Conservation (phyloP, 2,797 vertebrate species). For the Uromys caudimaculatus region DNA sequence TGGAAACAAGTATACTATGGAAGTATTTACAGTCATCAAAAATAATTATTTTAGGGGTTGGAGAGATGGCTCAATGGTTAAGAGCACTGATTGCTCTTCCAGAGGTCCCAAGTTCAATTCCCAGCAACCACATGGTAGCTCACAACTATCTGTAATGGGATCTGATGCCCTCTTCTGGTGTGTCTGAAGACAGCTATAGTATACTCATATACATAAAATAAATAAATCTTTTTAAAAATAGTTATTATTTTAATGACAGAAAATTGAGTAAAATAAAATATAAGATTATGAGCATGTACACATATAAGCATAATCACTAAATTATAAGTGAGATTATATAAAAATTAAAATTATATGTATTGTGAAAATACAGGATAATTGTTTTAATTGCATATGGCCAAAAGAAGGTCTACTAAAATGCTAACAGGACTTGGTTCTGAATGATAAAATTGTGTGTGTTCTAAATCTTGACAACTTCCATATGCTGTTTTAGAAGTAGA, state of each 20-base stretch:
- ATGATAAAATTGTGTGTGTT: constrained; percentile 17
- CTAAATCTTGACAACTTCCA: background rate
- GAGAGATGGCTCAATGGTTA: no score
- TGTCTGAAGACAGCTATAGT: no score
- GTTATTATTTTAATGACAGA: background rate
- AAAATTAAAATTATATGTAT: background rate
- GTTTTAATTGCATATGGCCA: background rate
- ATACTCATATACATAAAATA: no score
- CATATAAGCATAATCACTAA: background rate
- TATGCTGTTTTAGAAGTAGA: constrained; percentile 11
- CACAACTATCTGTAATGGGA: no score
- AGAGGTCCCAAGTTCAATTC: no score
- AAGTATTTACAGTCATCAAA: background rate
- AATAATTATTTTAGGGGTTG: background rate
- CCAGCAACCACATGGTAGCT: no score
- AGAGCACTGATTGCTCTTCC: no score
- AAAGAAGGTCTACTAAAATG: background rate
- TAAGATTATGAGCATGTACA: background rate
- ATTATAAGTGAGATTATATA: background rate
- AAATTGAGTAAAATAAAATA: constrained; percentile 16
- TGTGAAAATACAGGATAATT: background rate
- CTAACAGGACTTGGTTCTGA: background rate
- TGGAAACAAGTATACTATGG: background rate
- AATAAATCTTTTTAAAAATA: no score
- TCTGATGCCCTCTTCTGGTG: no score